Conservation (phyloP, 2,888 invertebrate species). For the Branchellion lobata region DNA sequence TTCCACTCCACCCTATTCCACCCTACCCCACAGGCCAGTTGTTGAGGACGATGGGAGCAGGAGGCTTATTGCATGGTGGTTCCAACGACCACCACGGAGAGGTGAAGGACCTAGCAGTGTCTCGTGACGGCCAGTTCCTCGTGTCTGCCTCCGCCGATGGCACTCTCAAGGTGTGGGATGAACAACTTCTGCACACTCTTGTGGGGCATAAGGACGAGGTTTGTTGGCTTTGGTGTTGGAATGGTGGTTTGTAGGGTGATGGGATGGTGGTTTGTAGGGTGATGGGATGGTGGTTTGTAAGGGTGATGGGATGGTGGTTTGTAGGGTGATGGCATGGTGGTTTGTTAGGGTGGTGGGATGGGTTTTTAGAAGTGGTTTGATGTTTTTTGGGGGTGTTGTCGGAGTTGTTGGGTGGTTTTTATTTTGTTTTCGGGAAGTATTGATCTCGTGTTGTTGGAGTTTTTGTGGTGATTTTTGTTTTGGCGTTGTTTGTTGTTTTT, state of each 20-base stretch:
- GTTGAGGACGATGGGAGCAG: constrained; percentile 30
- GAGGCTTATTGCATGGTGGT: not conserved
- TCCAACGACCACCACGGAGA: constrained; percentile 58
- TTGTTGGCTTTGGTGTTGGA: not conserved
- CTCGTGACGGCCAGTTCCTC: constrained; percentile 58
- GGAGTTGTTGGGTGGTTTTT: no score
- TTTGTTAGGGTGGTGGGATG: no score
- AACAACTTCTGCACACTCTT: constrained; percentile 56
- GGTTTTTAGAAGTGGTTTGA: no score
- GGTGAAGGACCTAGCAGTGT: constrained; percentile 59
- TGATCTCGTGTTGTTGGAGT: no score
- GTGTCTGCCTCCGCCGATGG: constrained; percentile 61
- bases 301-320: not conserved
- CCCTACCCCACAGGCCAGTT: not conserved
- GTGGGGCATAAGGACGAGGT: constrained; percentile 49
- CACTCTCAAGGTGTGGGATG: constrained; percentile 61
- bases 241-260: not conserved
- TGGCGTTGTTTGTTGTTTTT: no score
- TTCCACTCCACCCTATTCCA: not conserved
- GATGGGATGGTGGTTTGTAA: not conserved
- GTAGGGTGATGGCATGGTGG: no score
- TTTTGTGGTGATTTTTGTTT: no score
- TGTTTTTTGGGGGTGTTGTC: no score
- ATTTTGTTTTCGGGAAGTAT: not conserved
- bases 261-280: not conserved